Evolutionary conservation across 1,140 invertebrate species (phyloP).

Genomic region (Homalodisca vitripennis): DNA sequence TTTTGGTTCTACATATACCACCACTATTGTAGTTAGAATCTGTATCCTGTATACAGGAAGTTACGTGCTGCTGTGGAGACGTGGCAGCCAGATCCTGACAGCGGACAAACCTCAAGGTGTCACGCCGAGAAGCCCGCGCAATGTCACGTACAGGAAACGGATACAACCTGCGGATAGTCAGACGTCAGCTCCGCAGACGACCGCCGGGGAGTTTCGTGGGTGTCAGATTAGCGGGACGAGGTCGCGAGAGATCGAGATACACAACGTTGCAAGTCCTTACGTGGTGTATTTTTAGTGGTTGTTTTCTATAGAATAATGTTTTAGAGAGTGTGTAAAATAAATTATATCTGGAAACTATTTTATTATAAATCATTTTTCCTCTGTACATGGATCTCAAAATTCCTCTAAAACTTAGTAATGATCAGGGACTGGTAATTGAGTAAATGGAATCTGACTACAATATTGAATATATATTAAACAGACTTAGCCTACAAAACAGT

Average conservation of each 20-base stretch:
- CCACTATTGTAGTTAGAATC: too few species aligned
- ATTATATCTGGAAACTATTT: too few species aligned
- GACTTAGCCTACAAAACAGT: too few species aligned
- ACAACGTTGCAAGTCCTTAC: conserved; percentile 59
- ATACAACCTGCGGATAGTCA: conserved; percentile 64
- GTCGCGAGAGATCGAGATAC: conserved; percentile 60
- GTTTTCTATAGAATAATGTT: too few species aligned
- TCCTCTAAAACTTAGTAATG: too few species aligned
- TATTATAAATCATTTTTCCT: too few species aligned
- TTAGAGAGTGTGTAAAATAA: too few species aligned
- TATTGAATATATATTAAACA: too few species aligned
- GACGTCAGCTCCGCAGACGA: conserved; percentile 60
- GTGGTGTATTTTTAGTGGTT: conserved; percentile 39
- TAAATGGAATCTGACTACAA: too few species aligned
- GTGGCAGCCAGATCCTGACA: conserved; percentile 64
- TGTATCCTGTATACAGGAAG: conserved; percentile 54
- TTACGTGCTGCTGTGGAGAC: conserved; percentile 63
- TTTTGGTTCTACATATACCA: too few species aligned
- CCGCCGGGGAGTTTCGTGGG: conserved; percentile 61
- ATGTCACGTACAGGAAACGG: conserved; percentile 66
- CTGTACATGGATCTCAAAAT: too few species aligned
- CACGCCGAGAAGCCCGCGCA: conserved; percentile 61
- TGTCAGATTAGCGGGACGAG: conserved; percentile 66
- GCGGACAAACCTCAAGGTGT: conserved; percentile 66
- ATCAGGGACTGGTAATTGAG: too few species aligned